phyloP scores from a whole-genome alignment of 2,113 vertebrate species.

The Siphamia tubifer region DNA sequence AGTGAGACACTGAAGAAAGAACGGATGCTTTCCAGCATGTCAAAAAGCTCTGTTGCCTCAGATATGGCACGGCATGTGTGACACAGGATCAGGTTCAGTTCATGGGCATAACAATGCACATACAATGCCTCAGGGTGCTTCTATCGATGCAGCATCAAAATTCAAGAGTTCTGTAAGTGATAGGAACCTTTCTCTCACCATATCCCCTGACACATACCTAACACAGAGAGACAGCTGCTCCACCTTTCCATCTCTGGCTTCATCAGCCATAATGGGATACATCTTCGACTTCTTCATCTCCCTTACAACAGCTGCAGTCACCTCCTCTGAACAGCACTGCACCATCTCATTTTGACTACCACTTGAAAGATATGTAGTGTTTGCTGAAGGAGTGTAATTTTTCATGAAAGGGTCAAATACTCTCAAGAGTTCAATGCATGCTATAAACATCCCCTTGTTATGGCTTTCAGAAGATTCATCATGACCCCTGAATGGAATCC shows the following conservation, averaged over 20 bases:
- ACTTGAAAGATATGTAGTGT: neutral
- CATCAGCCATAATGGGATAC: slow-evolving; percentile 26
- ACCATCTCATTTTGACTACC: slow-evolving; percentile 40
- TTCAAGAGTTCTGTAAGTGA: neutral
- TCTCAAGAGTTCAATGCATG: too few species aligned
- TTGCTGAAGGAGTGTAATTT: neutral
- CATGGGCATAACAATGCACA: neutral
- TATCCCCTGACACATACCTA: slow-evolving; percentile 4
- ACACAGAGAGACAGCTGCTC: slow-evolving; percentile 18
- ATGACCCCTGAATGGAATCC: too few species aligned
- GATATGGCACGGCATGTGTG: neutral
- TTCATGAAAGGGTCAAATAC: too few species aligned
- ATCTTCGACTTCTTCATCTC: slow-evolving; percentile 15
- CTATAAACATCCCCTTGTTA: too few species aligned
- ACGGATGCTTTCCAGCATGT: neutral
- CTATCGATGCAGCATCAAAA: slow-evolving; percentile 4
- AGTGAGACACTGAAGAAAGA: neutral
- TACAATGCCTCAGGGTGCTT: neutral
- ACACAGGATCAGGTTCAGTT: neutral
- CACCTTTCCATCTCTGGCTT: slow-evolving; percentile 12
- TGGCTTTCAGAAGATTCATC: too few species aligned
- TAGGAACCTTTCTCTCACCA: slow-evolving; percentile 14
- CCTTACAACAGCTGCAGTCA: neutral
- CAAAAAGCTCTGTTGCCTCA: neutral
- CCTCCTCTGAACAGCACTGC: slow-evolving; percentile 12